Conservation (phyloP, 2,888 invertebrate genomes). For the Ophion obscuratus region DNA sequence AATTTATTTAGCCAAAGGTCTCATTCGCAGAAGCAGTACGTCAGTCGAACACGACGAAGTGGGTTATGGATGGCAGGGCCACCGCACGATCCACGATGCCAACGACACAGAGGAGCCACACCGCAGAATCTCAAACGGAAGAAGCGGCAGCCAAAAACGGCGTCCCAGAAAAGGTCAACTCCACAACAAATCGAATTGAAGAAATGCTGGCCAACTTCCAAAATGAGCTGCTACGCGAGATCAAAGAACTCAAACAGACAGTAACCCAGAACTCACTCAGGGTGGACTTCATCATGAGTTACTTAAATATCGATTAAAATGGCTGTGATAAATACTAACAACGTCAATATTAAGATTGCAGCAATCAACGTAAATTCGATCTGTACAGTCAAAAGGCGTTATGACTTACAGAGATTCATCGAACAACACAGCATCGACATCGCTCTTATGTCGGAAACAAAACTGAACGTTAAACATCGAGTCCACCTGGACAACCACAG, state of each 20-base stretch:
- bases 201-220: background rate
- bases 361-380: conserved; percentile 53
- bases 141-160: background rate
- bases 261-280: conserved; percentile 6
- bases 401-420: conserved; percentile 38
- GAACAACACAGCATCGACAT: background rate
- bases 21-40: conserved; percentile 9
- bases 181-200: background rate
- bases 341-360: background rate
- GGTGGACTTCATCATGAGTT: background rate
- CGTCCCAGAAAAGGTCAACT: background rate
- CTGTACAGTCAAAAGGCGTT: conserved; percentile 20
- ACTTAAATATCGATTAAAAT: conserved; percentile 7
- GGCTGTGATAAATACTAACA: background rate
- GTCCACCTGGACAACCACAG: conserved; percentile 1
- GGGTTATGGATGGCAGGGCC: background rate
- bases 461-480: too few relatives aligned
- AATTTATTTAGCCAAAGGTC: background rate
- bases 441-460: too few relatives aligned
- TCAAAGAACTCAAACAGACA: background rate
- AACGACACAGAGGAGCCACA: background rate
- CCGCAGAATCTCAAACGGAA: background rate
- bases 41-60: background rate
- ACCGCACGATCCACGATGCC: background rate
- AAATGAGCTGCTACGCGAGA: background rate